Base-by-base conservation (phyloP, 2,797 vertebrate genomes). In the Fistularia tabacaria region DNA sequence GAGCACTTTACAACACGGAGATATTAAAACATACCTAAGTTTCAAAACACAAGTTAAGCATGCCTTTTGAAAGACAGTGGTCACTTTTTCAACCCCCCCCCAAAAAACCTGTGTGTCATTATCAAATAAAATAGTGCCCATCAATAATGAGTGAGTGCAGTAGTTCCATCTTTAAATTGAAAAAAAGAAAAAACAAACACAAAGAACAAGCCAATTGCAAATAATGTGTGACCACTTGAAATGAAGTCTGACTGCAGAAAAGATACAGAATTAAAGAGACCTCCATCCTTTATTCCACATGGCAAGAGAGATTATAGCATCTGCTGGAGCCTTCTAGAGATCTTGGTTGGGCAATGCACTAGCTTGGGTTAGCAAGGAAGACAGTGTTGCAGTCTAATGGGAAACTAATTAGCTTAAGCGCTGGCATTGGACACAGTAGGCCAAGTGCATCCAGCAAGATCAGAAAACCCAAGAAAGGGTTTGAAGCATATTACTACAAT, bases 401-500 rank as follows among this genome's bases (percentile, higher is more conserved):
- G 74, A 82, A 77, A 73, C 66, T 86, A 86, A 88, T 91, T 86
- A 87, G 79, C 74, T 83, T 79, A 85, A 86, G 80, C 81, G 66
- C 75, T 78, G 79, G 76, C 81, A 72, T 69, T n/a, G n/a, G 71
- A 5, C 25, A 25, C 25, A 25, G 25, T 25, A 25, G 72, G 74
- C 76, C 50, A 72, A 40, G 39, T 40, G 39, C 5, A 25, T 25
- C 25, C 25, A 25, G 25, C 39, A 40, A 79, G 74, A 87, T 85
- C 59, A 79, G 76, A 79, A 80, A 76, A 69, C 5, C 10, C 47
- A 72, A 79, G 77, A 82, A 73, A 5, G 74, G 62, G 68, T 81
- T 72, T 79, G 63, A 83, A 86, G 74, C 64, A n/a, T 66, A 57
- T 51, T 54, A 72, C 64, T 70, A 53, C 62, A 70, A 76, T 77